Base-by-base conservation (phyloP, 2,113 vertebrate species). In the Ifrita kowaldi region DNA sequence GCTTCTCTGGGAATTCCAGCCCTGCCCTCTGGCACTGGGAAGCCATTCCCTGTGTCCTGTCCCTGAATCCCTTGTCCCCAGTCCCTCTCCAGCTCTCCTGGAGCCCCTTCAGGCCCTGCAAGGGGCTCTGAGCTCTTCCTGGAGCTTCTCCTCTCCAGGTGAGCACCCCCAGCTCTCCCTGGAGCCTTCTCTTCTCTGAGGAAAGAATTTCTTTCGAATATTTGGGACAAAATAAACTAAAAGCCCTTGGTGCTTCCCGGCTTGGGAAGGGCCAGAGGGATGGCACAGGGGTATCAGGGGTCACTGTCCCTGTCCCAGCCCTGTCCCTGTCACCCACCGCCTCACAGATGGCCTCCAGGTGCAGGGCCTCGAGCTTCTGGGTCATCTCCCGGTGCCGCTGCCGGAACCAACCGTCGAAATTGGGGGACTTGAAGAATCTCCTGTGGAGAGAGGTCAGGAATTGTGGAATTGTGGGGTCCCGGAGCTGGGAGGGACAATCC, bases 391-490 rank as follows among this genome's bases (percentile, higher is more conserved):
- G 97, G 95, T 98, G 98, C 53, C 99, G 97, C 60, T 99, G 98
- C 8, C 99, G 98, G 89, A 98, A 99, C 99, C 99, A 99, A 6
- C 99, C 99, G 2, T 99, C 99, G 8, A 99, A 99, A 92, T 99
- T 99, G 7, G 98, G 98, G 37, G 99, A 99, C 94, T 97, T 98
- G 96, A 99, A 99, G 95, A 99, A 99, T 17, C 98, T 97, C 95
- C 99, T 99, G 95, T 30, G 16, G 53, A 35, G 42, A 65, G 55
- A 6, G 19, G 60, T 10, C 32, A 42, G 32, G 1, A 14, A 3
- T 1, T 1, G 3, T 3, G 63, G 24, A 26, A 9, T 0, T 7
- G 16, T 12, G 87, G 49, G 80, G 6, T 22, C 21, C 37, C 0
- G 3, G 46, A 7, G 73, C 53, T 68, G 73, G 8, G 20, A 30